A percentile compares a stretch with the other conserved stretches of the same genome.
Conservation (phyloP, 2,113 vertebrate species). For the Myotis lucifugus region DNA sequence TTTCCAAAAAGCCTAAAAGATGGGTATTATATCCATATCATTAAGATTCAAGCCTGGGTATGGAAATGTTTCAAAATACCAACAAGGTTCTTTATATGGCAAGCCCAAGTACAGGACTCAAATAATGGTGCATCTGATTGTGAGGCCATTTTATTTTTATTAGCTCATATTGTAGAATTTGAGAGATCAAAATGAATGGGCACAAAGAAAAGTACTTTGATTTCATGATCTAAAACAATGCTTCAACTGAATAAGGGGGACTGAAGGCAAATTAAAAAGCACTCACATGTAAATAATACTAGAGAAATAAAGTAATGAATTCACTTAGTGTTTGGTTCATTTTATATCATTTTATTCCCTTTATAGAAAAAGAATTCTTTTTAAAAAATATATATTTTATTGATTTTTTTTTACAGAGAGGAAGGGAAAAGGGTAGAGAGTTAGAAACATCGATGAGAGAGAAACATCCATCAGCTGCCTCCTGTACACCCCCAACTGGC, state of each 20-base stretch:
- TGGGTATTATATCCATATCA: not conserved
- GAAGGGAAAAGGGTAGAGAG: no score
- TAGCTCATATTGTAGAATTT: not conserved
- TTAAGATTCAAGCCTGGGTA: not conserved
- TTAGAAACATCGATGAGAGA: no score
- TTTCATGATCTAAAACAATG: not conserved
- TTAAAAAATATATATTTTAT: no score
- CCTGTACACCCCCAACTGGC: no score
- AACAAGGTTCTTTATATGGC: not conserved
- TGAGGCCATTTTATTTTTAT: slow-evolving; percentile 15
- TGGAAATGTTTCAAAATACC: not conserved
- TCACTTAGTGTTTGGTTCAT: not conserved
- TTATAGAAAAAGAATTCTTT: not conserved
- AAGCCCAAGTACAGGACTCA: not conserved
- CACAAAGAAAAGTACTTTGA: not conserved
- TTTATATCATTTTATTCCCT: slow-evolving; percentile 8
- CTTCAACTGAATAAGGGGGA: not conserved
- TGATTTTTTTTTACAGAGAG: no score
- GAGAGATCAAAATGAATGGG: not conserved
- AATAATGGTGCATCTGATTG: not conserved
- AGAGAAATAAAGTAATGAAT: slow-evolving; percentile 8
- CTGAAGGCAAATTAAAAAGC: not conserved
- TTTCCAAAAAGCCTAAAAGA: not conserved
- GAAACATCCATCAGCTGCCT: no score
- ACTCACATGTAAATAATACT: not conserved